Conservation (phyloP, 2,888 invertebrate species). For the Pandemis heparana region DNA sequence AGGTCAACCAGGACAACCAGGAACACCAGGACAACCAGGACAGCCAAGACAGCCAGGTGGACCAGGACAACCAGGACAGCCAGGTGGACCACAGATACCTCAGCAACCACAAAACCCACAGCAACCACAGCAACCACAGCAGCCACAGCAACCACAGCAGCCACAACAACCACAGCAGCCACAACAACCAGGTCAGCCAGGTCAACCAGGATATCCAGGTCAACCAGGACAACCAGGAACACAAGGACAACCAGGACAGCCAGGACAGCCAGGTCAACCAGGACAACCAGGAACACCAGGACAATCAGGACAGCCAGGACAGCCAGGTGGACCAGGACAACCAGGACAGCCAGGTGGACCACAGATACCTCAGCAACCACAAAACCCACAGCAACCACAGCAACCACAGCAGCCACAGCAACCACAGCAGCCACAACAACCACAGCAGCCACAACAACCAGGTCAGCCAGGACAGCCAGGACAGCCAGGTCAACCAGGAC, state of each 20-base stretch:
- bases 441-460: constrained; percentile 6
- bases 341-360: no score
- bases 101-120: not conserved
- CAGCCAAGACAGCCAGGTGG: not conserved
- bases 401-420: not conserved
- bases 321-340: not conserved
- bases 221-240: not conserved
- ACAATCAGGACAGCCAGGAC: not conserved
- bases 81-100: not conserved
- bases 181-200: not conserved
- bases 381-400: not conserved
- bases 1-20: not conserved
- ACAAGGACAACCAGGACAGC: not conserved
- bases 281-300: not conserved
- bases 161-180: not conserved
- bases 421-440: not conserved
- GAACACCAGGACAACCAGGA: not conserved
- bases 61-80: not conserved
- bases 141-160: not conserved
- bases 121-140: not conserved
- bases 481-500: constrained; percentile 6
- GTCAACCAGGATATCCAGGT: not conserved
- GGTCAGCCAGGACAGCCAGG: not conserved
- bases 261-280: not conserved
- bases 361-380: not conserved